Conservation (phyloP, 2,797 vertebrate species). For the Mus caroli region DNA sequence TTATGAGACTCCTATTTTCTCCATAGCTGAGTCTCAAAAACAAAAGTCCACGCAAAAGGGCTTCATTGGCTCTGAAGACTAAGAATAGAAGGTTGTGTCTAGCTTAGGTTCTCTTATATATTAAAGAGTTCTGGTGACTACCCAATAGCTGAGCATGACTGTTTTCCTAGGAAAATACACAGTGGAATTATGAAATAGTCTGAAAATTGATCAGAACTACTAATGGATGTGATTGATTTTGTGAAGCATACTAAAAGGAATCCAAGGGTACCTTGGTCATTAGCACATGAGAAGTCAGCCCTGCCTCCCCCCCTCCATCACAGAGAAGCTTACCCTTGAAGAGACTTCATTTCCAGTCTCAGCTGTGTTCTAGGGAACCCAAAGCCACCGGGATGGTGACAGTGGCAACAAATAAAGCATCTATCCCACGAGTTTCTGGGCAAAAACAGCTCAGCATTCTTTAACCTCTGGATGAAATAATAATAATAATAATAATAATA, state of each 20-base stretch:
- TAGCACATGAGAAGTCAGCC: conserved; percentile 74
- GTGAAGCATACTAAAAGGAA: conserved; percentile 79
- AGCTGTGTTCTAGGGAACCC: conserved; percentile 81
- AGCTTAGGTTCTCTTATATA: conserved; percentile 38
- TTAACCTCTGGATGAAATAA: conserved; percentile 81
- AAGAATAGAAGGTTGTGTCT: not conserved
- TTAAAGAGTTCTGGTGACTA: conserved; percentile 50
- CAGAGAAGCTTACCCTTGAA: conserved; percentile 69
- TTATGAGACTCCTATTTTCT: conserved; percentile 4
- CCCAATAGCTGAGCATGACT: conserved; percentile 55
- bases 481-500: not conserved
- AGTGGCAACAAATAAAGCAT: conserved; percentile 88
- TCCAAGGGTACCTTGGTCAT: conserved; percentile 70
- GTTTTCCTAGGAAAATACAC: conserved; percentile 59
- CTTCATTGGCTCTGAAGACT: conserved; percentile 27
- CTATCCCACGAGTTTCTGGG: conserved; percentile 82
- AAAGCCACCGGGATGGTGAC: conserved; percentile 84
- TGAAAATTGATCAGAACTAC: conserved; percentile 78
- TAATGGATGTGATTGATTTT: conserved; percentile 56
- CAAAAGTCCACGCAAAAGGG: not conserved
- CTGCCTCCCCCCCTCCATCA: conserved; percentile 68
- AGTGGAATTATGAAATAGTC: conserved; percentile 67
- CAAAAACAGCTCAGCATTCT: conserved; percentile 86
- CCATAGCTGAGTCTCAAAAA: not conserved
- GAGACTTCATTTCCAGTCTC: conserved; percentile 77